Percentiles rank a stretch among this genome's conserved stretches.
Evolutionary conservation across 1,140 invertebrate genomes (phyloP).

Genomic region (Pachypsylla venusta): DNA sequence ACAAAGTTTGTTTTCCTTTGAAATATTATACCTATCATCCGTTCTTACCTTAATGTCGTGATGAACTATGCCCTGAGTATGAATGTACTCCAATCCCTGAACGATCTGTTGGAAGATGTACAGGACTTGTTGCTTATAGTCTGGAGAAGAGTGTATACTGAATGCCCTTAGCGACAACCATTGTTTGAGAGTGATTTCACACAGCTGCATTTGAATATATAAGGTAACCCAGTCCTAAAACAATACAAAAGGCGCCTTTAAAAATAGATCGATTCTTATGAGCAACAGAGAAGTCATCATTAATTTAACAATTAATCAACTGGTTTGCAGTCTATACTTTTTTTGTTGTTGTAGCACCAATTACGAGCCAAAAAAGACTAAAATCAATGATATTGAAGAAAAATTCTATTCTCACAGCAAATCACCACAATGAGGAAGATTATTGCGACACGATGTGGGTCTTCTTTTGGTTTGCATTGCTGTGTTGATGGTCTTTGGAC

Average conservation of each 20-base stretch:
- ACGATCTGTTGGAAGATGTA: conserved; percentile 54
- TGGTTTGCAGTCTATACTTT: neutral
- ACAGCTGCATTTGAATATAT: conserved; percentile 71
- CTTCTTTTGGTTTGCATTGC: too few species aligned
- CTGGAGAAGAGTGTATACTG: neutral
- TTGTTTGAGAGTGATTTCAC: conserved; percentile 51
- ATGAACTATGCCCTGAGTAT: conserved; percentile 56
- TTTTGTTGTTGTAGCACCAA: neutral
- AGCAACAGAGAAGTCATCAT: neutral
- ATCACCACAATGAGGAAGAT: too few species aligned
- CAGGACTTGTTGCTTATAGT: conserved; percentile 32
- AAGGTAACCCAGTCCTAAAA: conserved; percentile 43
- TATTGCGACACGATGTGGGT: too few species aligned
- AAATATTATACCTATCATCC: too few species aligned
- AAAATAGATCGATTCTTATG: neutral
- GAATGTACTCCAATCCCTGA: conserved; percentile 58
- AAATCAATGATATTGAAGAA: too few species aligned
- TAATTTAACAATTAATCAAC: neutral
- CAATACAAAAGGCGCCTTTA: conserved; percentile 10
- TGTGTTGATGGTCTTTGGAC: too few species aligned
- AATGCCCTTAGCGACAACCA: conserved; percentile 49
- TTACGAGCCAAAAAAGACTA: neutral
- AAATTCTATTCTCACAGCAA: too few species aligned
- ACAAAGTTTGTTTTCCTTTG: too few species aligned
- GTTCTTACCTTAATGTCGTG: conserved; percentile 54